Evolutionary conservation across 2,888 invertebrate species (phyloP), one percentile per base, ranked within the genome.

Genomic region (Drepana falcataria): DNA sequence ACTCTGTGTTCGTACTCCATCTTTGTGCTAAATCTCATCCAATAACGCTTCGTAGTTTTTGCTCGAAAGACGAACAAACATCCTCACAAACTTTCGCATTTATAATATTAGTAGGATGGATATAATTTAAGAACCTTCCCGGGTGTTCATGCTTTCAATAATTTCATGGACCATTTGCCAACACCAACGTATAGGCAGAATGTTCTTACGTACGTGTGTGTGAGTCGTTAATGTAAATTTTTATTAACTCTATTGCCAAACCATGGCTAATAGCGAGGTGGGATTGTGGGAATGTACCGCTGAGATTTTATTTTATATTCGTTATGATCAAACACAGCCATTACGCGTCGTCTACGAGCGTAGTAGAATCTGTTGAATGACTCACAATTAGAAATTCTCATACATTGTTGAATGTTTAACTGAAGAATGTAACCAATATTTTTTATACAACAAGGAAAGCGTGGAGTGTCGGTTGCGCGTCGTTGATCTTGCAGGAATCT

Each of bases 161-260:
- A 76, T 75, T 76, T 74, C 71, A 75, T 69, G 71, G 65, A 71
- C 74, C 66, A 66, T 71, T 74, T 68, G 61, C 58, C 59, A 59
- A 63, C 68, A 70, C 63, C 40, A 67, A 67, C 65, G 68, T 62
- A 65, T 65, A 71, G 64, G 68, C 70, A 71, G 71, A 69, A 71
- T 69, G 66, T 73, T 71, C 64, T 40, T 2, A 40, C 60, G 68
- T 65, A 69, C 69, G 68, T 72, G 68, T 68, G 66, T 70, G 62
- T 59, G 64, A 58, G 60, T 68, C 61, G 65, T 72, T 74, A 71
- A 69, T 72, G 71, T 74, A 68, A 74, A 73, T 72, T 70, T 75
- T 75, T 74, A 75, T 68, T 67, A 72, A 68, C 66, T 66, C 59
- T 71, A 59, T 74, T 69, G 69, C 73, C 65, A 67, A 69, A 66